Evolutionary conservation across 2,113 vertebrate species (phyloP).

Genomic region (Pelecanus crispus): DNA sequence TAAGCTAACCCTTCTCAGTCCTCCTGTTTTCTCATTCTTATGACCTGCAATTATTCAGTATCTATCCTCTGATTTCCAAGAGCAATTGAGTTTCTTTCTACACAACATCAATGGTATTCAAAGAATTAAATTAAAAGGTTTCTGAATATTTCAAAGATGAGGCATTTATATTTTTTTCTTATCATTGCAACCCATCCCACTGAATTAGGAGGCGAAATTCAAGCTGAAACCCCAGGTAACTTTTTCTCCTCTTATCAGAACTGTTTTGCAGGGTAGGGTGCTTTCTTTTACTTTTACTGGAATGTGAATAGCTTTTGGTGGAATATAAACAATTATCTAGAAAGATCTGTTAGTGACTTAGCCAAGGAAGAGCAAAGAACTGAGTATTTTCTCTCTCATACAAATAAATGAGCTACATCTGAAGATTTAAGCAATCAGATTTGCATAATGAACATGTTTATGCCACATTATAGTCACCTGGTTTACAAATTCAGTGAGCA

Average conservation of each 20-base stretch:
- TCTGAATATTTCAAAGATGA: not conserved
- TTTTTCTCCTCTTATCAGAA: not conserved
- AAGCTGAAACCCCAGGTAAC: not conserved
- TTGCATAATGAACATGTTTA: constrained; percentile 66
- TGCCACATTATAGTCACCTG: constrained; percentile 63
- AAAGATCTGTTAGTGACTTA: not conserved
- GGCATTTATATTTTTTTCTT: not conserved
- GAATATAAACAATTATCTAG: not conserved
- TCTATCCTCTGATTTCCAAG: not conserved
- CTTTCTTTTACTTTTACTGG: not conserved
- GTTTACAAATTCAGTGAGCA: constrained; percentile 50
- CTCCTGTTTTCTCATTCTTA: not conserved
- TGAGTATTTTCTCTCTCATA: not conserved
- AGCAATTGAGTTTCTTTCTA: not conserved
- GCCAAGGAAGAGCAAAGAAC: not conserved
- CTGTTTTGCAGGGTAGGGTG: not conserved
- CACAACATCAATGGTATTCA: rapidly evolving
- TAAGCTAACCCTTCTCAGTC: not conserved
- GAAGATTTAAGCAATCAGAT: constrained; percentile 56
- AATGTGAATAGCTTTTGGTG: not conserved
- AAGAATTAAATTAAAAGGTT: not conserved
- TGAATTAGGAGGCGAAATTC: not conserved
- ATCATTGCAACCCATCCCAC: not conserved
- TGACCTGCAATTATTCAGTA: not conserved
- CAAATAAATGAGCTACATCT: constrained; percentile 40